Conservation (phyloP, 1,140 invertebrate species). For the Lasioglossum albipes region DNA sequence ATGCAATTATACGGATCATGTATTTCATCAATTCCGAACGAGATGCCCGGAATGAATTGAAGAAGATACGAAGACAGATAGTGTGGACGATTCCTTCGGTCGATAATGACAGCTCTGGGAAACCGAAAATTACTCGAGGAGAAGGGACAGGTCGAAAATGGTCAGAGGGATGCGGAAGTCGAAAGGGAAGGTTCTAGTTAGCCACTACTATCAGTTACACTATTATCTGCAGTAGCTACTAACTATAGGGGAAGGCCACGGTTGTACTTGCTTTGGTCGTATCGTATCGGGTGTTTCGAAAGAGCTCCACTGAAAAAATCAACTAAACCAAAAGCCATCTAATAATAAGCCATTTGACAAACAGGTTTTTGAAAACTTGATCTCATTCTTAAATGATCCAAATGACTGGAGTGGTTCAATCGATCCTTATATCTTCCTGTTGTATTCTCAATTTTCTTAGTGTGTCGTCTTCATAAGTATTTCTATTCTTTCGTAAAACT, state of each 20-base stretch:
- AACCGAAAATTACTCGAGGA: conserved; percentile 78
- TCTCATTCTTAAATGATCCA: background rate
- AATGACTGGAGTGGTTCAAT: background rate
- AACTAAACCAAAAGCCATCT: background rate
- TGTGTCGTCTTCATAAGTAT: too few relatives aligned
- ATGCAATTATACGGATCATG: background rate
- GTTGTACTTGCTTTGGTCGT: conserved; percentile 49
- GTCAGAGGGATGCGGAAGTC: conserved; percentile 51
- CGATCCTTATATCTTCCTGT: too few relatives aligned
- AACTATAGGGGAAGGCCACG: conserved; percentile 65
- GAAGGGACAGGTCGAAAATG: conserved; percentile 64
- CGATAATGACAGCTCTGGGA: conserved; percentile 72
- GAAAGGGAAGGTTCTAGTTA: conserved; percentile 68
- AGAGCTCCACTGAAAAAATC: background rate
- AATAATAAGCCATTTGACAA: too few relatives aligned
- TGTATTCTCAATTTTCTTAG: too few relatives aligned
- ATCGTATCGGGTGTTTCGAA: conserved; percentile 29
- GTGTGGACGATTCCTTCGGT: conserved; percentile 36
- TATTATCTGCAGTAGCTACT: conserved; percentile 75
- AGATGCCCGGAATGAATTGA: conserved; percentile 2
- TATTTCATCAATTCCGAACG: background rate
- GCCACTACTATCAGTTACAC: conserved; percentile 78
- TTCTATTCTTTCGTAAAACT: too few relatives aligned
- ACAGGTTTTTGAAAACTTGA: background rate
- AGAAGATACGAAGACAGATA: conserved; percentile 22